Conservation (phyloP, 2,797 vertebrate species). For the Pangasius mekongensis region DNA sequence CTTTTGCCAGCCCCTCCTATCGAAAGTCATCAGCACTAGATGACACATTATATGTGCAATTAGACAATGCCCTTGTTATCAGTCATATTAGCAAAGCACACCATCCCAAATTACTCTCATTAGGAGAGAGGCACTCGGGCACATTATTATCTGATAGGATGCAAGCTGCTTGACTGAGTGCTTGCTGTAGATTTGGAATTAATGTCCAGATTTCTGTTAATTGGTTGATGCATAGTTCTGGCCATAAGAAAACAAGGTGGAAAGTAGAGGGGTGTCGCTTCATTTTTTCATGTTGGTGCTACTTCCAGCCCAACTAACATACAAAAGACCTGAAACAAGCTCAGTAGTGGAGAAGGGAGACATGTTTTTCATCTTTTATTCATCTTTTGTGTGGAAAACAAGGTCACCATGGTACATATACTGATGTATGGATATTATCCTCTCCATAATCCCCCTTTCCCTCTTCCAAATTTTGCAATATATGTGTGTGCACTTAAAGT, state of each 20-base stretch:
- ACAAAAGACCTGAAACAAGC: background rate
- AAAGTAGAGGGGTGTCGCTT: background rate
- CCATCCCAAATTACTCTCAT: slow-evolving; percentile 58
- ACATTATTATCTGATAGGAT: slow-evolving; percentile 47
- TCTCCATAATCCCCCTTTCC: background rate
- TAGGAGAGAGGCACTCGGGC: slow-evolving; percentile 41
- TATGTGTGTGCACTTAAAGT: background rate
- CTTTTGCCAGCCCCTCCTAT: slow-evolving; percentile 54
- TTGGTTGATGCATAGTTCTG: slow-evolving; percentile 14
- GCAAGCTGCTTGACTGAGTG: slow-evolving; percentile 20
- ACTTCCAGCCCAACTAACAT: background rate
- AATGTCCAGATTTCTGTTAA: slow-evolving; percentile 45
- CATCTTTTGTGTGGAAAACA: background rate
- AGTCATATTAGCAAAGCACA: slow-evolving; percentile 52
- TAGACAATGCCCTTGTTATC: slow-evolving; percentile 56
- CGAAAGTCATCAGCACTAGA: slow-evolving; percentile 53
- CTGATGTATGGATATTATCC: background rate
- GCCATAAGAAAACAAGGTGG: background rate
- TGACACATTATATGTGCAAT: slow-evolving; percentile 59
- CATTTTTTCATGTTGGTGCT: background rate
- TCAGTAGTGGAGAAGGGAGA: background rate
- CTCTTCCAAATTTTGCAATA: background rate
- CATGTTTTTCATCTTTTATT: background rate
- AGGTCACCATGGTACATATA: background rate
- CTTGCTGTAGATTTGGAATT: slow-evolving; percentile 25